Conservation (phyloP, 2,113 vertebrate species). For the Corvus hawaiiensis region DNA sequence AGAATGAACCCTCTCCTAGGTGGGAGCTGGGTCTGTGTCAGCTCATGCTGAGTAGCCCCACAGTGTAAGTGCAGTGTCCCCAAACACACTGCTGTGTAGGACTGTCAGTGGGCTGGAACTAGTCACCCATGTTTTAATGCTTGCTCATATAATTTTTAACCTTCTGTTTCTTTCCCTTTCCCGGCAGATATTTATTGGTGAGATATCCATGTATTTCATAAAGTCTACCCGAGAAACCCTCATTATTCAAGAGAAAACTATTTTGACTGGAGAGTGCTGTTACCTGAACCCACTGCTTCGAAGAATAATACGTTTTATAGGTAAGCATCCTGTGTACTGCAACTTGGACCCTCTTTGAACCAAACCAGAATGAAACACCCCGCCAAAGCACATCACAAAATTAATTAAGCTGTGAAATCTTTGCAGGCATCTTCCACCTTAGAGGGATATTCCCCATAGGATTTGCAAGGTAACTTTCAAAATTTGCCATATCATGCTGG, state of each 20-base stretch:
- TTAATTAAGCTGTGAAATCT: conserved; percentile 26
- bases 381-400: background rate
- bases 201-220: conserved; percentile 97
- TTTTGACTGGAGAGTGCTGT: conserved; percentile 97
- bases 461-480: conserved; percentile 25
- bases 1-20: background rate
- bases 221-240: conserved; percentile 91
- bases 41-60: background rate
- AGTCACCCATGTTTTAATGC: background rate
- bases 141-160: background rate
- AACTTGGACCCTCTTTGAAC: background rate
- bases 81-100: background rate
- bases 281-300: conserved; percentile 95
- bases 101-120: background rate
- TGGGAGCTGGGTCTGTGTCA: background rate
- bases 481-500: conserved; percentile 1
- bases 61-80: background rate
- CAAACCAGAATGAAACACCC: background rate
- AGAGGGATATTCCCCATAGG: background rate
- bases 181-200: conserved; percentile 92
- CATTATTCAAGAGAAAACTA: conserved; percentile 94
- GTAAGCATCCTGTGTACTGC: conserved; percentile 67
- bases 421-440: conserved; percentile 27
- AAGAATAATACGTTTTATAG: conserved; percentile 93
- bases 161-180: background rate